Conservation (phyloP, 2,797 vertebrate genomes). For the Alouatta caraya region DNA sequence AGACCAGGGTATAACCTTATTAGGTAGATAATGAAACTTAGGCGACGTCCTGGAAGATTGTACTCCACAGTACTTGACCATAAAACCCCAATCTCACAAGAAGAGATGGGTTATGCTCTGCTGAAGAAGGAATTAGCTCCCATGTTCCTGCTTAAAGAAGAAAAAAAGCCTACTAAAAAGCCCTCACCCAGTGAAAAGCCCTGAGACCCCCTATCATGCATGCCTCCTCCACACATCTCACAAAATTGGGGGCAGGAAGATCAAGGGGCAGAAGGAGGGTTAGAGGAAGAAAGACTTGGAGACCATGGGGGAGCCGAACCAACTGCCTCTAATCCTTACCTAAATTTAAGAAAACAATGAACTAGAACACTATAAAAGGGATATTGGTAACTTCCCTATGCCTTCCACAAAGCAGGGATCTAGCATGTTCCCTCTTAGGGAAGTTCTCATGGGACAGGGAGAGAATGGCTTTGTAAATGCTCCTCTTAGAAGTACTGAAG, state of each 20-base stretch:
- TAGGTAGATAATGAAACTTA: no score
- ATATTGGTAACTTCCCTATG: background rate
- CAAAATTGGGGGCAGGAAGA: background rate
- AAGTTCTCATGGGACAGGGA: background rate
- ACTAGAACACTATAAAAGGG: background rate
- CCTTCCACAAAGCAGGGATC: background rate
- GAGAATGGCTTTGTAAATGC: background rate
- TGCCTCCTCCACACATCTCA: background rate
- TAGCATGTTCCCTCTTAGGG: no score
- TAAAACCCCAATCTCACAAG: background rate
- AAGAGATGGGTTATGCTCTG: background rate
- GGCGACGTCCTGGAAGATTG: no score
- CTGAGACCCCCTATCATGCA: background rate
- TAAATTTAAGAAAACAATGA: background rate
- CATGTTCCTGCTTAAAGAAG: background rate
- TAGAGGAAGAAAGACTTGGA: background rate
- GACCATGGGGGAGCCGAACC: background rate
- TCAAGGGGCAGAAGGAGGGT: background rate
- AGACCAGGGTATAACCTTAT: no score
- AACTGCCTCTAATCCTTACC: background rate
- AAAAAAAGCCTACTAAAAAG: background rate
- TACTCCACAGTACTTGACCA: no score
- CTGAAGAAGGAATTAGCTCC: background rate
- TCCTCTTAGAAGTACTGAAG: background rate
- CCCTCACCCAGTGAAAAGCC: background rate